Percentiles rank a stretch among this genome's conserved stretches.
Conservation (phyloP, 2,797 vertebrate genomes). For the Macroramphosus scolopax region DNA sequence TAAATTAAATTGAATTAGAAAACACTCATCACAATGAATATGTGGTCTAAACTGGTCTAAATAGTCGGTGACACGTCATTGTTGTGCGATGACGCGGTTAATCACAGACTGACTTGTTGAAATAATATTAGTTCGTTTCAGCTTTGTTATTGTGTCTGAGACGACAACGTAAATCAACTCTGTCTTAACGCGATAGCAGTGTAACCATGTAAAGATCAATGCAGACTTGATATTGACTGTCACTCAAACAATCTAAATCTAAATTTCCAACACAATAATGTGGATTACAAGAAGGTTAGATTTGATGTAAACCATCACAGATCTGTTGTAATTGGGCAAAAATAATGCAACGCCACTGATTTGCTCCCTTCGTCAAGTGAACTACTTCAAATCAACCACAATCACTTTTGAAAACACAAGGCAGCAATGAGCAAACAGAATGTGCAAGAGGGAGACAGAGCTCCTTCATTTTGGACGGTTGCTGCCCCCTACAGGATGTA, state of each 20-base stretch:
- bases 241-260: not conserved
- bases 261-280: not conserved
- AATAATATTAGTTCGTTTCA: not conserved
- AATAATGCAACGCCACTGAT: too few species aligned
- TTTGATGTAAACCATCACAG: not conserved
- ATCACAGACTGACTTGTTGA: not conserved
- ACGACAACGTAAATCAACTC: not conserved
- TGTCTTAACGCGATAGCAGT: not conserved
- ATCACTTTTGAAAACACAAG: too few species aligned
- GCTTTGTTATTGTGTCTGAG: not conserved
- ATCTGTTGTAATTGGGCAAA: too few species aligned
- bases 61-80: too few species aligned
- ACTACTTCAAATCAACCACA: too few species aligned
- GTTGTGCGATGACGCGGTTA: too few species aligned
- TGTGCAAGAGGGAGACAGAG: too few species aligned
- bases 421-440: too few species aligned
- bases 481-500: slow-evolving; percentile 30
- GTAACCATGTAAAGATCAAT: not conserved
- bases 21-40: too few species aligned
- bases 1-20: too few species aligned
- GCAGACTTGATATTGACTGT: not conserved
- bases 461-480: slow-evolving; percentile 7
- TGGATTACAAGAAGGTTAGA: not conserved
- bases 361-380: too few species aligned
- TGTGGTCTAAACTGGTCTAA: too few species aligned